Conservation (phyloP, 92 coral and sea anemone genomes). For the Isaurus tuberculatus region DNA sequence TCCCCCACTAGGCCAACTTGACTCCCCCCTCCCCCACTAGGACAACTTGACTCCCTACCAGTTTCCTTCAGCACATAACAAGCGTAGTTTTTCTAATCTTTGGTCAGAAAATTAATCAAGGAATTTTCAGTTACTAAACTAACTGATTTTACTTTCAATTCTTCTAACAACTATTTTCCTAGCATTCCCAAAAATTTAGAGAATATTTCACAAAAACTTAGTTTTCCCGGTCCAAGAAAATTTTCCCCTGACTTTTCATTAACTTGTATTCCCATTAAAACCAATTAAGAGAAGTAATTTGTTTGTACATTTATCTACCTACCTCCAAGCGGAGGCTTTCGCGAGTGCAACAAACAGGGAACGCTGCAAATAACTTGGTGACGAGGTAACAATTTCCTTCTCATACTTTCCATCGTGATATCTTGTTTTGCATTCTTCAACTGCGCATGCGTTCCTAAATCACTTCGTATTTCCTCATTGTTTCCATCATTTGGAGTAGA, state of each 20-base stretch:
- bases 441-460: not conserved
- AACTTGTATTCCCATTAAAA: not conserved
- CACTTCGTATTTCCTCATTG: not conserved
- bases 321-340: constrained; percentile 95
- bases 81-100: too few species aligned
- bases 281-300: not conserved
- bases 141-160: too few species aligned
- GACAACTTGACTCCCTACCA: too few species aligned
- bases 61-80: not conserved
- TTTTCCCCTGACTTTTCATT: too few species aligned
- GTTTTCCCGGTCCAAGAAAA: too few species aligned
- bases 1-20: too few species aligned
- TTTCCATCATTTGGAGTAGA: not conserved
- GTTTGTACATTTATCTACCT: not conserved
- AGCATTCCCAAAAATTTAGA: too few species aligned
- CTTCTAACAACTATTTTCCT: too few species aligned
- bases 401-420: not conserved
- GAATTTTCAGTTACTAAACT: too few species aligned
- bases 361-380: constrained; percentile 90
- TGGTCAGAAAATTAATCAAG: too few species aligned
- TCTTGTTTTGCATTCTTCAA: not conserved
- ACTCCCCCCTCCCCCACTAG: too few species aligned
- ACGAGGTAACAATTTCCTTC: constrained; percentile 53
- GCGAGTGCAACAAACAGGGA: constrained; percentile 91
- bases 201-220: too few species aligned